Percentiles rank a stretch among this genome's conserved stretches.
Evolutionary conservation across 1,140 invertebrate genomes (phyloP).

Genomic region (Magallana gigas): DNA sequence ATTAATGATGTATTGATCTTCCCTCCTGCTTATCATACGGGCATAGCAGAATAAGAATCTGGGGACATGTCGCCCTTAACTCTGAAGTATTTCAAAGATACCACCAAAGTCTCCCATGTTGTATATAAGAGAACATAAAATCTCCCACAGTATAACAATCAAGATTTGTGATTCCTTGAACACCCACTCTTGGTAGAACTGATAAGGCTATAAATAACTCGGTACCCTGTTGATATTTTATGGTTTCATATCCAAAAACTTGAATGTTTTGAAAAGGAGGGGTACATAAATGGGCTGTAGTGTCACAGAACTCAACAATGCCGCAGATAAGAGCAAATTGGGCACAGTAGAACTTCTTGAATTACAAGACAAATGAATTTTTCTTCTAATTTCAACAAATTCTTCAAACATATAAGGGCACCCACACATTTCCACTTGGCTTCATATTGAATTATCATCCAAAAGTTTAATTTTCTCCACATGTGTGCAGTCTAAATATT

Average conservation of each 20-base stretch:
- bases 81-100: conserved; percentile 18
- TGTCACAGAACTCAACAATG: too few species aligned
- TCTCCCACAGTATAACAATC: not conserved
- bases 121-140: not conserved
- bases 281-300: too few species aligned
- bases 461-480: not conserved
- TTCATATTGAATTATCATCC: too few species aligned
- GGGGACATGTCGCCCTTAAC: not conserved
- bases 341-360: too few species aligned
- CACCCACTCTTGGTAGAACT: conserved; percentile 7
- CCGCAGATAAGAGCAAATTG: too few species aligned
- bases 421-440: too few species aligned
- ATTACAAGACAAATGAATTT: too few species aligned
- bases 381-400: too few species aligned
- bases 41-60: conserved; percentile 14
- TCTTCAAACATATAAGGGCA: too few species aligned
- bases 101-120: not conserved
- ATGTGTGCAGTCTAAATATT: not conserved
- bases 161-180: conserved; percentile 20
- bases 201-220: not conserved
- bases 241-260: not conserved
- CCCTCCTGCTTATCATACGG: not conserved
- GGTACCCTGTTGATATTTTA: not conserved
- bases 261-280: too few species aligned
- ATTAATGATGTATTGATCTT: conserved; percentile 20